Evolutionary conservation across 2,113 vertebrate species (phyloP).

Genomic region (Urocitellus parryii): DNA sequence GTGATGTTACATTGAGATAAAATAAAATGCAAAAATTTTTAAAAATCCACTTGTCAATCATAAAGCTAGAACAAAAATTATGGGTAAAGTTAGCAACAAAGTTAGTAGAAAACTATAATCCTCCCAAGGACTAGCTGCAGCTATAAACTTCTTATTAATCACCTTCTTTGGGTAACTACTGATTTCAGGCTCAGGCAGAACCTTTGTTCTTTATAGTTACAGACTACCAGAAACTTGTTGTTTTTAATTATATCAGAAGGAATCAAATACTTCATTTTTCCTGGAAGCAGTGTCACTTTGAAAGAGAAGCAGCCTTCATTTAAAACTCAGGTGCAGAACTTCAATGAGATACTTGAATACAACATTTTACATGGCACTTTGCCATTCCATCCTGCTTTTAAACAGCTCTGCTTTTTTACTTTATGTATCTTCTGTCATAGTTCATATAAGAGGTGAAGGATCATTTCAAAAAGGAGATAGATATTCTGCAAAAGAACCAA

Average conservation of each 20-base stretch:
- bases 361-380: background rate
- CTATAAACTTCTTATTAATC: background rate
- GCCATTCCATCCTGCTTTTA: background rate
- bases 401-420: background rate
- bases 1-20: background rate
- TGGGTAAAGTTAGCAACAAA: background rate
- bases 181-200: background rate
- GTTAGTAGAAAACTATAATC: background rate
- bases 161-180: background rate
- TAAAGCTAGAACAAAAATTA: background rate
- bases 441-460: too few species aligned
- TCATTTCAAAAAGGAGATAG: too few species aligned
- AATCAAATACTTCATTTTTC: background rate
- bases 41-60: background rate
- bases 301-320: background rate
- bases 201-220: background rate
- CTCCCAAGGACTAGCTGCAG: background rate
- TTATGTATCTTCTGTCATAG: too few species aligned
- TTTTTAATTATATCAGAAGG: background rate
- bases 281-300: background rate
- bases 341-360: too few species aligned
- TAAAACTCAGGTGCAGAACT: background rate
- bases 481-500: too few species aligned
- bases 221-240: background rate
- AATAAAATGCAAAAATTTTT: background rate